Evolutionary conservation across 2,113 vertebrate genomes (phyloP), one percentile per base, ranked within the genome.

Genomic region (Ifrita kowaldi): DNA sequence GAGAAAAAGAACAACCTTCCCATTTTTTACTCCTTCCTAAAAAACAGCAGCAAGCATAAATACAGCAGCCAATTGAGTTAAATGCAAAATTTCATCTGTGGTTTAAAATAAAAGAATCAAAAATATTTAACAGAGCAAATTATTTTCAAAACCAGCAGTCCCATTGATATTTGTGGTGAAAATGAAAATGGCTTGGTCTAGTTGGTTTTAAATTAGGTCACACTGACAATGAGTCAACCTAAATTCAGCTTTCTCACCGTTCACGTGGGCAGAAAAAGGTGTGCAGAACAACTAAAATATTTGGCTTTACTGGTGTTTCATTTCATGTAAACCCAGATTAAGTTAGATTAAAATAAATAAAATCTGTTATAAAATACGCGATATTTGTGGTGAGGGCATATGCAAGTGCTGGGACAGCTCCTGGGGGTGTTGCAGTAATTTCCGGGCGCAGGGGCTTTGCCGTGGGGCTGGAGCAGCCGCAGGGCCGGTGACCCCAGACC

Each of bases 281-380:
- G 27, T 13, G 28, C 5, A 64, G 20, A 91, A 15, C 32, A 81
- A 47, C 13, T 7, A 1, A 69, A 84, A 37, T 15, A 53, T 44
- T 47, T 57, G 27, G 2, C 1, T 39, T 92, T 75, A 3, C 5
- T 11, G 5, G 4, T 18, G 44, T 55, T 86, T 53, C 11, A 41
- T 41, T 84, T 44, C 33, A 49, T 4, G 3, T 7, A 17, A 44
- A 59, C 19, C 18, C 53, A 5, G 33, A 60, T 18, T 12, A 12
- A 46, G 17, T 26, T 11, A 6, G 26, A 46, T 20, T 20, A 22
- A 74, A 59, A 49, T 0, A 55, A 50, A 30, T 6, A 24, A 35
- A n/a, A n/a, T 13, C 21, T 35, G 4, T 23, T 37, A 32, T 3
- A 26, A 71, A 68, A 60, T 1, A 13, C 0, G 15, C 0, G 0